Percentiles rank a stretch among this genome's conserved stretches.
Conservation (phyloP, 2,797 vertebrate species). For the Manis javanica region DNA sequence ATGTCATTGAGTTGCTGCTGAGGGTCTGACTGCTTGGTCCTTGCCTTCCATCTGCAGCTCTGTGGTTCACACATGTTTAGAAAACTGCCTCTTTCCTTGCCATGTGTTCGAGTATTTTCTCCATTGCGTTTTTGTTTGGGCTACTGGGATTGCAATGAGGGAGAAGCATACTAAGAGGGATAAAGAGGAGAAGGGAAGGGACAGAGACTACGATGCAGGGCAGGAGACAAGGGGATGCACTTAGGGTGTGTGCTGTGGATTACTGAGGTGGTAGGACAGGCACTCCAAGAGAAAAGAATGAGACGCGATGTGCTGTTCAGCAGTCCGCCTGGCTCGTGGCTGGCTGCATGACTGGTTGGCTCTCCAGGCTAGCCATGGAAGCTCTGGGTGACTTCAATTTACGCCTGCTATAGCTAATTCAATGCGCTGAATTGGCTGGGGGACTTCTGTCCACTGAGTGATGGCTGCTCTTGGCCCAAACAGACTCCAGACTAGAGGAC, state of each 20-base stretch:
- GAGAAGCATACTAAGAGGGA: background rate
- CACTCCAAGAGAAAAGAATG: background rate
- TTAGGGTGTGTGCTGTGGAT: background rate
- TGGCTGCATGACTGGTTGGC: background rate
- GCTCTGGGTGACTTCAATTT: background rate
- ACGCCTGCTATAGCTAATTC: background rate
- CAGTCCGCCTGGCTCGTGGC: background rate
- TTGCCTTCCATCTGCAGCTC: background rate
- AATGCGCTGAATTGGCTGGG: background rate
- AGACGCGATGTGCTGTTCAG: background rate
- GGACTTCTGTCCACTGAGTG: background rate
- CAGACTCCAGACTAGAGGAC: background rate
- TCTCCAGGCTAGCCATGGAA: background rate
- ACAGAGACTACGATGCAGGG: background rate
- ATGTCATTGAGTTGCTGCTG: background rate
- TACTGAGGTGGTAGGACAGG: background rate
- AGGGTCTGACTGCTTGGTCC: background rate
- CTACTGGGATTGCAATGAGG: background rate
- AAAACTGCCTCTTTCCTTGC: background rate
- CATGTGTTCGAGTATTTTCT: background rate
- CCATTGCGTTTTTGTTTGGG: background rate
- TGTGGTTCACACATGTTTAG: background rate
- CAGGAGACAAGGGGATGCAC: background rate
- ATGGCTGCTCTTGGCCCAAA: background rate
- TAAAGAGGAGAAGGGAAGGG: background rate